Evolutionary conservation across 2,797 vertebrate species (phyloP).

Genomic region (Rhinophrynus dorsalis): DNA sequence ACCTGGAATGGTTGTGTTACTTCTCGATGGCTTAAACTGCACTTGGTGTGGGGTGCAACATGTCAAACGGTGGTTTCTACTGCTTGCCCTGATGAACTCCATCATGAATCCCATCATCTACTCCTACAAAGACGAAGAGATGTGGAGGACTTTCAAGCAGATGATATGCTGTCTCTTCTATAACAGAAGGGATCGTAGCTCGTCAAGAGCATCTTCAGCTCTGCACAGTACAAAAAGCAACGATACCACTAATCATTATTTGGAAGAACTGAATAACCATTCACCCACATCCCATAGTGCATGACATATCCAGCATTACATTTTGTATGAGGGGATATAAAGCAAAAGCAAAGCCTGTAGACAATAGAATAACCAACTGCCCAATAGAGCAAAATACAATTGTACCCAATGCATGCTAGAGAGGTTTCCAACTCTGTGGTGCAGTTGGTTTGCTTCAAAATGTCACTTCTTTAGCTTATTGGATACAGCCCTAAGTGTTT

Average conservation of each 20-base stretch:
- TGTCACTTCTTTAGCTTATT: too few relatives aligned
- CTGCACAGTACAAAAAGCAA: conserved; percentile 65
- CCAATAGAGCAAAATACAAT: too few relatives aligned
- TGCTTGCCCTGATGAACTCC: conserved; percentile 90
- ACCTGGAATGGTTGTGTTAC: conserved; percentile 85
- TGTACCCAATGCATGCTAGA: too few relatives aligned
- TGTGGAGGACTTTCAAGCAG: conserved; percentile 90
- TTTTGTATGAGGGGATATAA: too few relatives aligned
- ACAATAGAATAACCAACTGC: too few relatives aligned
- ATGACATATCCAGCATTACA: too few relatives aligned
- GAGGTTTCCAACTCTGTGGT: too few relatives aligned
- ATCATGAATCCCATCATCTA: conserved; percentile 98
- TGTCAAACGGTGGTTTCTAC: conserved; percentile 89
- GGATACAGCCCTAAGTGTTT: too few relatives aligned
- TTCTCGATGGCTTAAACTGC: conserved; percentile 89
- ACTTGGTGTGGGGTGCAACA: conserved; percentile 73
- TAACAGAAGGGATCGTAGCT: conserved; percentile 65
- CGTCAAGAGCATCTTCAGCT: conserved; percentile 63
- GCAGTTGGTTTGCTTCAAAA: too few relatives aligned
- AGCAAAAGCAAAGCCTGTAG: too few relatives aligned
- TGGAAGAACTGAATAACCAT: conserved; percentile 65
- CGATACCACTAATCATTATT: conserved; percentile 65
- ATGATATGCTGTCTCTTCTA: conserved; percentile 80
- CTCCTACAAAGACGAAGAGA: conserved; percentile 96
- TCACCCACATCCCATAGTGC: conserved; percentile 53